Percentiles rank a stretch among this genome's conserved stretches.
These are phyloP conservation scores for Microctonus brassicae DNA, from an alignment of 2,888 invertebrate genomes.

Conservation along the genomic window DNA sequence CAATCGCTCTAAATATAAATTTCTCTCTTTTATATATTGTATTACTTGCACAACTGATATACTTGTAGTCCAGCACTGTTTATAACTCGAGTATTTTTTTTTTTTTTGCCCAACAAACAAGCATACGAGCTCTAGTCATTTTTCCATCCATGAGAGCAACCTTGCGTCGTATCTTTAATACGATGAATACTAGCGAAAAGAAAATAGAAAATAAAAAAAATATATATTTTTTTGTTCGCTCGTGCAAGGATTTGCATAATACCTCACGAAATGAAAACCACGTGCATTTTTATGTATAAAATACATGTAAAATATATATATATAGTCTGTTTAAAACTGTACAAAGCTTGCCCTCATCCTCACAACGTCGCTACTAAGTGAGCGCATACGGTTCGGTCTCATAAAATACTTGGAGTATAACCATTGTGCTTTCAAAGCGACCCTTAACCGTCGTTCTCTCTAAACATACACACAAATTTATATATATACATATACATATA, in stretches of 20 bases:
- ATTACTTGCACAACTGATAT: too few relatives aligned
- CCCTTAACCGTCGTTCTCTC: conserved; percentile 7
- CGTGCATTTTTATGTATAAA: neutral
- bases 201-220: neutral
- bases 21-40: too few relatives aligned
- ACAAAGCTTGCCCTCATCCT: conserved; percentile 7
- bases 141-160: neutral
- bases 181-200: neutral
- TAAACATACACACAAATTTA: conserved; percentile 1
- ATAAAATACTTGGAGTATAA: conserved; percentile 6
- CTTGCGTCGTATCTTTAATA: neutral
- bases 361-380: neutral
- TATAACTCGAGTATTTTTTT: too few relatives aligned
- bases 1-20: too few relatives aligned
- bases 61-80: too few relatives aligned
- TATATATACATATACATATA: neutral
- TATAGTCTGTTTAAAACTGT: neutral
- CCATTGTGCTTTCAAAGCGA: conserved; percentile 8
- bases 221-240: neutral
- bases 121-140: neutral
- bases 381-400: conserved; percentile 9
- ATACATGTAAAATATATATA: conserved; percentile 7
- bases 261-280: conserved; percentile 5
- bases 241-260: conserved; percentile 1
- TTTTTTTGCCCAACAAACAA: neutral